Evolutionary conservation across 2,888 invertebrate species (phyloP), one percentile per base, ranked within the genome.

Genomic region (Rhorus exstirpatorius): DNA sequence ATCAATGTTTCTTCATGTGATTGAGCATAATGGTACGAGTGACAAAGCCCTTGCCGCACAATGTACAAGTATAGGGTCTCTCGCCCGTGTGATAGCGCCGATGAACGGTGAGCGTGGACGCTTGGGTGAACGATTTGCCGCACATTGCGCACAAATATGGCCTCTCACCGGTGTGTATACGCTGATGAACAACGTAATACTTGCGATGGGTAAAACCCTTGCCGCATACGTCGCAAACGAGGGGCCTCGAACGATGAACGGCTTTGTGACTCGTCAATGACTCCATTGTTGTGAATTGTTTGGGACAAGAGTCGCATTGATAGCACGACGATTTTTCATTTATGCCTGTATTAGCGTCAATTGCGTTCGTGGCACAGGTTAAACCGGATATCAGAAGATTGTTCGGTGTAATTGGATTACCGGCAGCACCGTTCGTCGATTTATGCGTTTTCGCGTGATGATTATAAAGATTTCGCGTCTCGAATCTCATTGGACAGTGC

Each of bases 81-180:
- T 93, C 93, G 3, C 93, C 93, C 0, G 93, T 93, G 76, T 93
- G 93, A 85, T 92, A 92, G 0, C 93, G 89, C 1, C 92, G 90
- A 85, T 93, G 93, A 1, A 93, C 92, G 44, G 91, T 93, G 10
- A 93, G 88, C 1, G 93, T 92, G 7, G 92, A 92, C 3, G 92
- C 92, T 81, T 93, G 93, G 3, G 93, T 93, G 55, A 93, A 93
- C 1, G 92, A 92, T 80, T 93, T 93, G 44, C 92, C 92, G 74
- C 93, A 93, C 91, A 93, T 92, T 17, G 93, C 93, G 83, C 94
- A 94, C 3, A 92, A 87, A 83, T 93, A 94, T 0, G 94, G 94
- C 44, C 93, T 90, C 79, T 93, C 93, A 6, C 94, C 94, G 0
- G 93, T 93, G 83, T 94, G 94, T 46, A 93, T 91, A 24, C 93